These are phyloP conservation scores for Neodiprion virginianus DNA, from an alignment of 1,140 invertebrate genomes.

Conservation along the genomic window DNA sequence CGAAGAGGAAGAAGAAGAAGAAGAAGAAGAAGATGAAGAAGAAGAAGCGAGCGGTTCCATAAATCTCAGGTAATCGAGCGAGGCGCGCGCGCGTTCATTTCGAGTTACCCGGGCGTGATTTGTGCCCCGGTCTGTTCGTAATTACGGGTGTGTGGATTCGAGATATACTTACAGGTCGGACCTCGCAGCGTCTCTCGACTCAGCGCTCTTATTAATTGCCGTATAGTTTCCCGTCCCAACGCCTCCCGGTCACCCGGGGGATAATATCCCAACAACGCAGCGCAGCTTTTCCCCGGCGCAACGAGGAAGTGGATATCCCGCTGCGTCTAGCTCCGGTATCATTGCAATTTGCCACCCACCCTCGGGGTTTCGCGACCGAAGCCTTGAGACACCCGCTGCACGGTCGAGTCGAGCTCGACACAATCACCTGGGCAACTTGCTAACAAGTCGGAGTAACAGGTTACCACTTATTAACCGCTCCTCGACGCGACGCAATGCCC, in stretches of 20 bases:
- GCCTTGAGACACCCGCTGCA: no score
- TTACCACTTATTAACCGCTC: no score
- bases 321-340: background rate
- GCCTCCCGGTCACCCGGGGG: background rate
- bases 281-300: background rate
- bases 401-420: no score
- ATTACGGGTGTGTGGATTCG: background rate
- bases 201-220: background rate
- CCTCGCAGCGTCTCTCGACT: background rate
- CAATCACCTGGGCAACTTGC: no score
- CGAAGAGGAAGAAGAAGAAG: no score
- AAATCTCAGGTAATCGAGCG: slow-evolving; percentile 4
- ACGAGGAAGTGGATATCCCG: background rate
- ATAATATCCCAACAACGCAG: background rate
- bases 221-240: slow-evolving; percentile 4
- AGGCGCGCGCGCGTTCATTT: background rate
- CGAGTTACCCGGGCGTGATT: slow-evolving; percentile 6
- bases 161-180: slow-evolving; percentile 2
- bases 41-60: slow-evolving; percentile 1
- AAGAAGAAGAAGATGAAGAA: no score
- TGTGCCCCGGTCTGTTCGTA: slow-evolving; percentile 1
- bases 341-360: background rate
- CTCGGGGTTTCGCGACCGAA: no score
- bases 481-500: no score
- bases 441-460: no score